Percentiles rank a stretch among this genome's conserved stretches.
These are phyloP conservation scores for Zosterops lateralis DNA, from an alignment of 2,113 vertebrate genomes.

Conservation along the genomic window DNA sequence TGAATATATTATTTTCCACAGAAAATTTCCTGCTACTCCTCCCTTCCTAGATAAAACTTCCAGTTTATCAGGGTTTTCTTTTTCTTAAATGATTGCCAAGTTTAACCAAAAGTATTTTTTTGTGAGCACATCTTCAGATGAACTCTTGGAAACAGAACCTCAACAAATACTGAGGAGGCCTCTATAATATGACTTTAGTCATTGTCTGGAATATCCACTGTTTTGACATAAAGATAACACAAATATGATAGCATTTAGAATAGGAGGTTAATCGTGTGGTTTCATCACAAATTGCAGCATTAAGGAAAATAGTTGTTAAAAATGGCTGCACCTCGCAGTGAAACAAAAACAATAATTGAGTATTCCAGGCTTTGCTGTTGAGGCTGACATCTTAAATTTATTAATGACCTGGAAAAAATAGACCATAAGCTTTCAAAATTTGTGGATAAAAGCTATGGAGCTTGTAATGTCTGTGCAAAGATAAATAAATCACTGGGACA, in stretches of 20 bases:
- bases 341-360: background rate
- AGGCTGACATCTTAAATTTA: background rate
- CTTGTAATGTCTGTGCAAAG: background rate
- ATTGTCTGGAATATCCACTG: background rate
- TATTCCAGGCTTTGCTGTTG: background rate
- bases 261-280: background rate
- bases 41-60: background rate
- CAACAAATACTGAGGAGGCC: background rate
- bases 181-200: background rate
- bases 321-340: background rate
- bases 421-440: constrained; percentile 16
- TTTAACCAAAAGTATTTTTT: background rate
- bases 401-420: constrained; percentile 12
- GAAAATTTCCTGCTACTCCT: background rate
- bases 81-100: background rate
- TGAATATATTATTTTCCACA: background rate
- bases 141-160: background rate
- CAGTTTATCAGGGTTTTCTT: background rate
- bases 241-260: background rate
- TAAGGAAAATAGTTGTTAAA: background rate
- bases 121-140: background rate
- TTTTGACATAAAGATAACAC: background rate
- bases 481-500: background rate
- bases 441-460: constrained; percentile 25
- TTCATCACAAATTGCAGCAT: background rate